A percentile compares a stretch with the other conserved stretches of the same genome.
Evolutionary conservation across 2,888 invertebrate species (phyloP).

Genomic region (Lingula anatina): DNA sequence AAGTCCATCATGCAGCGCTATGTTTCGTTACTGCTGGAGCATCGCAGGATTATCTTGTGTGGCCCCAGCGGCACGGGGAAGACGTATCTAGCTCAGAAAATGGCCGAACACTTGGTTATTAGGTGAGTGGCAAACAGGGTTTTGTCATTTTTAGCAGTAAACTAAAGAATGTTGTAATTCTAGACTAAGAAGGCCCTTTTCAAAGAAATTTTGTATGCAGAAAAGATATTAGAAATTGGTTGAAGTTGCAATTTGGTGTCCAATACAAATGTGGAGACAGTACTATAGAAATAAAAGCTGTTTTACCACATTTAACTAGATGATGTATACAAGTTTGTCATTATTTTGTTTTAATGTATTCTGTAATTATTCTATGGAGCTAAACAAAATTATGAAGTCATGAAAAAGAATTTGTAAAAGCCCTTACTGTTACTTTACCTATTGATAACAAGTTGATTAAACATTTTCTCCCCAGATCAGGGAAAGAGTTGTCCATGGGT

Average conservation of each 20-base stretch:
- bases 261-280: too few species aligned
- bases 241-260: too few species aligned
- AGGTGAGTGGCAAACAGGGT: slow-evolving; percentile 41
- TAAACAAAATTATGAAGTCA: too few species aligned
- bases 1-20: slow-evolving; percentile 93
- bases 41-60: slow-evolving; percentile 88
- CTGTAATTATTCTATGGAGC: too few species aligned
- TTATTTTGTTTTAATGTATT: too few species aligned
- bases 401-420: not conserved
- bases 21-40: slow-evolving; percentile 82
- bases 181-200: too few species aligned
- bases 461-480: slow-evolving; percentile 57
- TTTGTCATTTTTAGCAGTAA: too few species aligned
- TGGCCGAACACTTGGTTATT: slow-evolving; percentile 84
- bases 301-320: too few species aligned
- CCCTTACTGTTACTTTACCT: not conserved
- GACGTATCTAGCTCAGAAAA: slow-evolving; percentile 87
- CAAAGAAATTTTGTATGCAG: not conserved
- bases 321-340: too few species aligned
- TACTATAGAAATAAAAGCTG: too few species aligned
- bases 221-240: not conserved
- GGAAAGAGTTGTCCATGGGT: slow-evolving; percentile 77
- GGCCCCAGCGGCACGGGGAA: slow-evolving; percentile 97
- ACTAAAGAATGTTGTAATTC: too few species aligned
- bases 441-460: not conserved